Evolutionary conservation across 2,888 invertebrate genomes (phyloP), one percentile per base, ranked within the genome.

Genomic region (Busseola fusca): DNA sequence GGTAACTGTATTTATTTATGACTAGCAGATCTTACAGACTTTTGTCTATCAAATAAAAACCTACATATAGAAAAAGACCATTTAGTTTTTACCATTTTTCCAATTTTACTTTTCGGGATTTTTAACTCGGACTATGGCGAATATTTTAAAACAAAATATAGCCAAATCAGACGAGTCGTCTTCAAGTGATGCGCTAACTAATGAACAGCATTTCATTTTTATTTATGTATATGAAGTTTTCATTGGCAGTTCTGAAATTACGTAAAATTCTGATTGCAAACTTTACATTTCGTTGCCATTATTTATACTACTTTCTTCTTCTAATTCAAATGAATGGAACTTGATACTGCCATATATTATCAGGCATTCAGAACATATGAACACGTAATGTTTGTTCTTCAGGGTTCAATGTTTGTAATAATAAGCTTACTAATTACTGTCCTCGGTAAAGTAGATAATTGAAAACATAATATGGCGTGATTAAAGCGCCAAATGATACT

Each of bases 401-500:
- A 45, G 16, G 37, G 30, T 27, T 54, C 27, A 63, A 57, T 62
- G 16, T 62, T 52, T 52, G 6, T 37, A 52, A n/a, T n/a, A 34
- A n/a, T 12, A 21, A 10, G 14, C 6, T 27, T 62, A 54, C 12
- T 52, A 54, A n/a, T 10, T 34, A 40, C 21, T 56, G 25, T 52
- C 50, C 56, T 75, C 14, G 21, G 48, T 67, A 52, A 70, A 64
- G 40, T 57, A 66, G 21, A 60, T 80, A 66, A 72, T 76, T 79
- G 63, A 64, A 79, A 74, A 75, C 45, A 66, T 66, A 63, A n/a
- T 64, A 66, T 37, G 63, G 57, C 70, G 25, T n/a, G 12, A 64
- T 66, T 69, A 60, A 57, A 50, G 12, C 48, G 34, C 37, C 50
- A 79, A 70, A 68, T 72, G 18, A n/a, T 45, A 54, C 60, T 76